Percentiles rank a stretch among this genome's conserved stretches.
Evolutionary conservation across 2,888 invertebrate species (phyloP).

Genomic region (Morpho deidamia): DNA sequence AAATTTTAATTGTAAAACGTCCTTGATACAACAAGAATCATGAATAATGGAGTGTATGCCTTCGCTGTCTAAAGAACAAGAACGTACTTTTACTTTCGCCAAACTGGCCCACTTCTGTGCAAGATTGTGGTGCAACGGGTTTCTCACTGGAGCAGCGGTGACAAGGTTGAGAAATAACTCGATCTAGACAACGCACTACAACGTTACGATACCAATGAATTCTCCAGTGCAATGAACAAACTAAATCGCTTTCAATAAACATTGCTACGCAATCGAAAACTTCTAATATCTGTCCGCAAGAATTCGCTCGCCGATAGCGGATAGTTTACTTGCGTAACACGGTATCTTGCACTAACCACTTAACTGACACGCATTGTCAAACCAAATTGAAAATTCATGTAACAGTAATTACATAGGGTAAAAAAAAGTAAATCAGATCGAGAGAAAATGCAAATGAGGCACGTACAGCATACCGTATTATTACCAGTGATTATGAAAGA

Average conservation of each 20-base stretch:
- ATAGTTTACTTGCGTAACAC: slow-evolving; percentile 9
- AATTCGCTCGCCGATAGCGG: slow-evolving; percentile 10
- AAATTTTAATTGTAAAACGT: not conserved
- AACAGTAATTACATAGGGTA: slow-evolving; percentile 12
- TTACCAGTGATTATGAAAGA: slow-evolving; percentile 11
- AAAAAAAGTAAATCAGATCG: slow-evolving; percentile 12
- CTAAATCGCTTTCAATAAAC: slow-evolving; percentile 22
- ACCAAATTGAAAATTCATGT: slow-evolving; percentile 15
- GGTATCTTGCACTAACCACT: slow-evolving; percentile 7
- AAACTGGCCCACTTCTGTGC: slow-evolving; percentile 54
- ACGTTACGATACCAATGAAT: slow-evolving; percentile 30
- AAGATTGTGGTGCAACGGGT: slow-evolving; percentile 51
- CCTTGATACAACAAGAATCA: slow-evolving; percentile 1
- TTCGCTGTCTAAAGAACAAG: slow-evolving; percentile 10
- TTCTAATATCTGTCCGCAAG: slow-evolving; percentile 17
- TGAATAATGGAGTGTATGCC: slow-evolving; percentile 5
- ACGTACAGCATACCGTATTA: slow-evolving; percentile 4
- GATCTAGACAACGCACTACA: slow-evolving; percentile 44
- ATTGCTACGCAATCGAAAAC: slow-evolving; percentile 17
- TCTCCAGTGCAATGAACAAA: slow-evolving; percentile 20
- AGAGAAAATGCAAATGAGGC: slow-evolving; percentile 17
- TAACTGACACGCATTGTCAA: slow-evolving; percentile 14
- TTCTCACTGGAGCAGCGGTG: slow-evolving; percentile 61
- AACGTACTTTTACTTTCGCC: slow-evolving; percentile 65
- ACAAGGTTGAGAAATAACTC: slow-evolving; percentile 71